Evolutionary conservation across 2,888 invertebrate genomes (phyloP).

Genomic region (Machimus rusticus): DNA sequence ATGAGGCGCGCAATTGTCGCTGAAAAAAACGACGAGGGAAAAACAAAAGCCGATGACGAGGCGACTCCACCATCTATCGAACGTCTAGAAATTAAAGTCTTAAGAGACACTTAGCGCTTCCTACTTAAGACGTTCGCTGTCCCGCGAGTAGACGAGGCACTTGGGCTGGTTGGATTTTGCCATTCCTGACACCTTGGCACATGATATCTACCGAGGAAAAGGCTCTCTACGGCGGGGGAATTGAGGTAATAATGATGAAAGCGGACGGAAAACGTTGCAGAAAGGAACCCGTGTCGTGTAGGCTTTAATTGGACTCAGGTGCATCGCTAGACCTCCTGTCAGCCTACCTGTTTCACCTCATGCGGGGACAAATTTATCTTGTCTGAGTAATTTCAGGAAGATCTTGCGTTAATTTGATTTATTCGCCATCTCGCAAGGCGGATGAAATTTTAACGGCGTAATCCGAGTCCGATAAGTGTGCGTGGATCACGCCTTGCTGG

Average conservation of each 20-base stretch:
- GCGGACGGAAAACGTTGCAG: background rate
- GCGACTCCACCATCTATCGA: background rate
- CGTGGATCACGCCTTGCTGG: background rate
- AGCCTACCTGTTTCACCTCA: slow-evolving; percentile 10
- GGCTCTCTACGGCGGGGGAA: background rate
- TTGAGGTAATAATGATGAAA: background rate
- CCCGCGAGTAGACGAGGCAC: background rate
- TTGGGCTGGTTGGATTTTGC: background rate
- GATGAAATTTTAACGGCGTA: slow-evolving; percentile 8
- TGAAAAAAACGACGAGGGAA: background rate
- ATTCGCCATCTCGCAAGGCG: background rate
- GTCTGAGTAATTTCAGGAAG: slow-evolving; percentile 4
- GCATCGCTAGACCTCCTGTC: background rate
- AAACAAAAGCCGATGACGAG: background rate
- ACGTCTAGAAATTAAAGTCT: background rate
- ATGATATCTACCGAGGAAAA: background rate
- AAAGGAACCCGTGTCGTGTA: background rate
- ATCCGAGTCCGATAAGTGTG: background rate
- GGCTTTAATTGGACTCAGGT: slow-evolving; percentile 32
- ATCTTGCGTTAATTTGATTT: slow-evolving; percentile 31
- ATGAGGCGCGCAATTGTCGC: slow-evolving; percentile 16
- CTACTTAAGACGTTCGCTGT: background rate
- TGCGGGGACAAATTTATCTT: slow-evolving; percentile 26
- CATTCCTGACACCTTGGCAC: background rate
- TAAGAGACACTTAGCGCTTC: background rate